Evolutionary conservation across 2,113 vertebrate genomes (phyloP).

Genomic region (Serinus canaria): DNA sequence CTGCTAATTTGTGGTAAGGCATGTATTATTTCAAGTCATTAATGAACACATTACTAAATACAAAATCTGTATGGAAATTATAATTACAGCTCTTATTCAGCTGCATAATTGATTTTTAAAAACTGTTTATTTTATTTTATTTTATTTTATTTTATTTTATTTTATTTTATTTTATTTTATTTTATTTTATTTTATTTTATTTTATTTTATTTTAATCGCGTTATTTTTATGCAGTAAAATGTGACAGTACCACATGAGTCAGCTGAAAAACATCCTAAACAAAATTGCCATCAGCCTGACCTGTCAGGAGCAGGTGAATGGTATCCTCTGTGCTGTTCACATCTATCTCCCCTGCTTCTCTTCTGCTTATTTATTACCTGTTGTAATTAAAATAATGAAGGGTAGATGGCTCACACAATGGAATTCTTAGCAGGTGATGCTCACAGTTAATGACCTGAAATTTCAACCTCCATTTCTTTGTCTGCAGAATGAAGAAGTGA

Average conservation of each 20-base stretch:
- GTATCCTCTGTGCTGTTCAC: background rate
- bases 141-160: background rate
- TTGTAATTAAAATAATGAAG: background rate
- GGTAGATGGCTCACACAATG: background rate
- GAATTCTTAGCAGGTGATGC: background rate
- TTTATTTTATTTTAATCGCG: background rate
- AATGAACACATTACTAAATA: background rate
- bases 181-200: slow-evolving; percentile 1
- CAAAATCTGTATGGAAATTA: background rate
- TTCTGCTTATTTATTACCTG: background rate
- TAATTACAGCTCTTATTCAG: background rate
- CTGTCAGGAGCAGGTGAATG: background rate
- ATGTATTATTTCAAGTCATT: background rate
- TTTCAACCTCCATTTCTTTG: background rate
- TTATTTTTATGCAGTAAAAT: background rate
- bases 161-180: background rate
- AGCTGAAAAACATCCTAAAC: slow-evolving; percentile 6
- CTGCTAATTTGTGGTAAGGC: background rate
- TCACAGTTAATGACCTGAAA: background rate
- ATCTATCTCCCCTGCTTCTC: background rate
- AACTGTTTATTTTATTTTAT: background rate
- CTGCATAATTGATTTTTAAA: background rate
- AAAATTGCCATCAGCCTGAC: slow-evolving; percentile 20
- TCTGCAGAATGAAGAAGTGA: background rate
- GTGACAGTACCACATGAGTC: background rate